Conservation (phyloP, 2,113 vertebrate genomes). For the Apistogramma diplotaenia region DNA sequence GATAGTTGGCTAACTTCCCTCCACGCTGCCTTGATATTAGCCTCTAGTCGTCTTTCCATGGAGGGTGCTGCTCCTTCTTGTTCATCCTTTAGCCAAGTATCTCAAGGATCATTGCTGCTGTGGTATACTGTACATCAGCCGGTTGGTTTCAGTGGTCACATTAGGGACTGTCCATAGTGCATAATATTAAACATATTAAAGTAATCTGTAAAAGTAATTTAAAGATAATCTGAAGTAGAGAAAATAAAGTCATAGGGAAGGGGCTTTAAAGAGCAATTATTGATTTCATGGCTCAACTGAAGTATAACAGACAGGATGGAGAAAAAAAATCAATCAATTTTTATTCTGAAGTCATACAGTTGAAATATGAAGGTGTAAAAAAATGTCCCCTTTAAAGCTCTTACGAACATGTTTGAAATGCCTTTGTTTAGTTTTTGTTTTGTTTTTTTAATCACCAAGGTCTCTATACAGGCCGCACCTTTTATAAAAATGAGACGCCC, state of each 20-base stretch:
- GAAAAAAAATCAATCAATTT: background rate
- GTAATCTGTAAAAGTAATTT: background rate
- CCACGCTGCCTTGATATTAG: no score
- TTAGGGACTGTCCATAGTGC: no score
- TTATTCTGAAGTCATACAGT: background rate
- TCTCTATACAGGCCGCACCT: accelerated
- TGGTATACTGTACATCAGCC: no score
- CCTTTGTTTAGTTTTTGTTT: background rate
- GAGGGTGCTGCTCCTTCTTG: no score
- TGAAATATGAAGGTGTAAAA: no score
- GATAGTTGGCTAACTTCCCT: no score
- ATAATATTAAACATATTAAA: background rate
- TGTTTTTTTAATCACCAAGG: background rate
- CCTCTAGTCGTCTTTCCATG: no score
- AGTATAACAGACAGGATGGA: background rate
- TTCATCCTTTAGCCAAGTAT: no score
- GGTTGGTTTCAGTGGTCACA: no score
- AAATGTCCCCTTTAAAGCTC: background rate
- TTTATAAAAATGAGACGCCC: background rate
- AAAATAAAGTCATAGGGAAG: background rate
- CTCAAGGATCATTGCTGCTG: no score
- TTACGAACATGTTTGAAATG: background rate
- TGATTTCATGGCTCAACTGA: background rate
- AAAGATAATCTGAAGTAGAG: background rate
- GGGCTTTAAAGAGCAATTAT: background rate